Evolutionary conservation across 1,140 invertebrate species (phyloP), one percentile per base, ranked within the genome.

Genomic region (Drusus annulatus): DNA sequence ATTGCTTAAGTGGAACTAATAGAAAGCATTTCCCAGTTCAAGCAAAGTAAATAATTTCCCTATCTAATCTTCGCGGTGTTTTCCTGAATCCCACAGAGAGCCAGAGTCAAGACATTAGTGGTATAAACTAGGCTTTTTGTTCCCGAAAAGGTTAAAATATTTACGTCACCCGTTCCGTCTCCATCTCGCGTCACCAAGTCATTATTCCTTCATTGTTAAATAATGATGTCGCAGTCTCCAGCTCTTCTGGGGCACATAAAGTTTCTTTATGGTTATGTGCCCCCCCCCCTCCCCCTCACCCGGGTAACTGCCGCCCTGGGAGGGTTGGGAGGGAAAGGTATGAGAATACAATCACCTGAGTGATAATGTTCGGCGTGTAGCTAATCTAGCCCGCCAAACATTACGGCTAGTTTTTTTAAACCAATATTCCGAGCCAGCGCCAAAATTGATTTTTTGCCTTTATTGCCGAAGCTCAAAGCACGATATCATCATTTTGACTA

Each of bases 131-230:
- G 36, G 36, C 36, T 45, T 45, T 10, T 45, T 45, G 36, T 45
- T 36, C 8, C 36, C 36, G 10, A 45, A 45, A 45, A 45, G 36
- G 36, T 45, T 45, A 45, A 45, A 45, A 45, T 45, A 45, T 45
- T 45, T 45, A 45, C 36, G 36, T 45, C 36, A 45, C 36, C 36
- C 36, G 36, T 45, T 10, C 36, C 36, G 36, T 10, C 36, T 45
- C 36, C 36, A 45, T 45, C 36, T 45, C 54, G n/a, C 54, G 54
- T n/a, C 54, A 56, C n/a, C 7, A 4, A 56, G 54, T 56, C 54
- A 56, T 56, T 56, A 56, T n/a, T 56, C 54, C 54, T n/a, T 56
- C 54, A 56, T 56, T 56, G 54, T 56, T 56, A 56, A 56, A 56
- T 56, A 56, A 56, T 56, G 54, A 56, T 56, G 54, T 56, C 54